These are phyloP conservation scores for Nothobranchius kuhntae DNA, from an alignment of 2,113 vertebrate species.

Conservation along the genomic window DNA sequence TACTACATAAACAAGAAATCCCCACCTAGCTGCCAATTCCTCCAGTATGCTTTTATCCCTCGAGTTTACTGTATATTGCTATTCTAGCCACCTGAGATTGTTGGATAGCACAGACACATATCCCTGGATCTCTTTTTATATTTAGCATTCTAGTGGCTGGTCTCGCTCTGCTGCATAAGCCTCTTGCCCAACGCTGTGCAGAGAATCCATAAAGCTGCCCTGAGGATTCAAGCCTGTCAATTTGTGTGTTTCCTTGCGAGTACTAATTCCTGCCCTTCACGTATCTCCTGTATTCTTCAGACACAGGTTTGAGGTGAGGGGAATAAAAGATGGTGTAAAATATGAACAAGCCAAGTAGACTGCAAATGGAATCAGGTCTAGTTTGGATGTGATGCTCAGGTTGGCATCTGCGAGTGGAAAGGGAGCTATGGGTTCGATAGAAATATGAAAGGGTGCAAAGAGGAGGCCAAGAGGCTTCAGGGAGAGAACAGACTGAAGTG, in stretches of 20 bases:
- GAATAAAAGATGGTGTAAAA: neutral
- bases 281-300: slow-evolving; percentile 32
- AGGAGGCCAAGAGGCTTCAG: slow-evolving; percentile 1
- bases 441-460: slow-evolving; percentile 34
- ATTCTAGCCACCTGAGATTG: slow-evolving; percentile 52
- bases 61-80: slow-evolving; percentile 57
- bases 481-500: slow-evolving; percentile 12
- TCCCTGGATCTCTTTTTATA: slow-evolving; percentile 66
- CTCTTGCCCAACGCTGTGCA: slow-evolving; percentile 50
- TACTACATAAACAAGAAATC: slow-evolving; percentile 40
- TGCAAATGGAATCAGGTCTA: slow-evolving; percentile 12
- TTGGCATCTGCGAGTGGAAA: slow-evolving; percentile 11
- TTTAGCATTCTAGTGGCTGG: slow-evolving; percentile 66
- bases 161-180: slow-evolving; percentile 59
- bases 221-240: slow-evolving; percentile 50
- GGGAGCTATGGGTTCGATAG: slow-evolving; percentile 13
- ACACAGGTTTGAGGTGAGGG: slow-evolving; percentile 1
- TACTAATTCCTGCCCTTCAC: slow-evolving; percentile 60
- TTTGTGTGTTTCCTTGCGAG: slow-evolving; percentile 50
- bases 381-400: slow-evolving; percentile 3
- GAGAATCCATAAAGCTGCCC: slow-evolving; percentile 67
- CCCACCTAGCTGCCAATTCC: slow-evolving; percentile 27
- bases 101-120: slow-evolving; percentile 53
- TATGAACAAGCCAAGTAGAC: slow-evolving; percentile 1
- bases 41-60: slow-evolving; percentile 27